Conservation (phyloP, 1,140 invertebrate genomes). For the Brachionus asplanchnoidis region DNA sequence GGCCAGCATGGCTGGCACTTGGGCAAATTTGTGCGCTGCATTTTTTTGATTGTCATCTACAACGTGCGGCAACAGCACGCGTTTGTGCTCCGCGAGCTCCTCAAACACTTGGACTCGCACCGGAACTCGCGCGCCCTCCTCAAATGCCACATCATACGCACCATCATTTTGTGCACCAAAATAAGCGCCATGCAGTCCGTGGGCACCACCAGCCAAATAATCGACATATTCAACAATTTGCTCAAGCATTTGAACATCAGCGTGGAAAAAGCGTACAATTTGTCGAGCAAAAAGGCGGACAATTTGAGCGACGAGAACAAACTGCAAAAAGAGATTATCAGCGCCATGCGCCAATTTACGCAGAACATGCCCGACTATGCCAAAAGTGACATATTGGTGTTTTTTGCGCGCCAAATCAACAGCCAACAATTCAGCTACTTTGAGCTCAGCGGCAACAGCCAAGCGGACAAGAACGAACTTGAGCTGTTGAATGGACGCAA, state of each 20-base stretch:
- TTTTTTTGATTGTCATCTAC: slow-evolving; percentile 31
- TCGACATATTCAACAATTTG: slow-evolving; percentile 38
- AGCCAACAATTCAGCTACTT: slow-evolving; percentile 14
- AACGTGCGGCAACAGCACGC: slow-evolving; percentile 37
- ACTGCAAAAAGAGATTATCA: slow-evolving; percentile 13
- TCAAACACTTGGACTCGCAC: slow-evolving; percentile 36
- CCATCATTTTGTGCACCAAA: slow-evolving; percentile 14
- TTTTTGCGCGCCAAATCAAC: slow-evolving; percentile 22
- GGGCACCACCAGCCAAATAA: slow-evolving; percentile 37
- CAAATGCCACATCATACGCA: slow-evolving; percentile 33
- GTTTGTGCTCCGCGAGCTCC: background rate
- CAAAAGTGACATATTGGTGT: slow-evolving; percentile 25
- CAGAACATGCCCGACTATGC: slow-evolving; percentile 22
- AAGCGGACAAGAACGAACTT: background rate
- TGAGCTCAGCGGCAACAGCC: background rate
- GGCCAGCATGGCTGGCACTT: background rate
- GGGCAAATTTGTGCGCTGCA: background rate
- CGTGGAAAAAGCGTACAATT: slow-evolving; percentile 20
- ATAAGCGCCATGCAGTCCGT: slow-evolving; percentile 34
- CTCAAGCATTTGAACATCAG: slow-evolving; percentile 20
- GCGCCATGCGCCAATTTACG: slow-evolving; percentile 32
- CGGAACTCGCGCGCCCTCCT: background rate
- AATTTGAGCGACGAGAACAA: slow-evolving; percentile 7
- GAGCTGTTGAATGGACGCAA: background rate
- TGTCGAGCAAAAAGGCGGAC: background rate